Evolutionary conservation across 2,888 invertebrate species (phyloP).

Genomic region (Trilocha varians): DNA sequence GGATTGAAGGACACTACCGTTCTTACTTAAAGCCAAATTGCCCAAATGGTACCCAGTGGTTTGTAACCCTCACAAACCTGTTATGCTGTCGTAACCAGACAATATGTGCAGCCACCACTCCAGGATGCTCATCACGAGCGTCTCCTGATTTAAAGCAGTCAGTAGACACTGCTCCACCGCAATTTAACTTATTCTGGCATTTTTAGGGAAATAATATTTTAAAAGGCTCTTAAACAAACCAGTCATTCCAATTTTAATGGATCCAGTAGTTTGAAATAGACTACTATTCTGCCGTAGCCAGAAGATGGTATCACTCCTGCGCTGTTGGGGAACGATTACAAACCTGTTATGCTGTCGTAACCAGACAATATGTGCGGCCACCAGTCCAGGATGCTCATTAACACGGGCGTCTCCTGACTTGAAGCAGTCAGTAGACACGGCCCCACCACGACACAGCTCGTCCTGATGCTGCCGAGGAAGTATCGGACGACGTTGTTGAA

Average conservation of each 20-base stretch:
- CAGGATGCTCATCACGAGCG: constrained; percentile 86
- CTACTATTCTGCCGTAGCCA: too few species aligned
- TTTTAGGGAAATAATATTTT: constrained; percentile 74
- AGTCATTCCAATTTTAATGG: too few species aligned
- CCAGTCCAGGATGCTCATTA: constrained; percentile 86
- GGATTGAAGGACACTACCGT: too few species aligned
- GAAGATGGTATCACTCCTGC: too few species aligned
- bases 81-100: constrained; percentile 84
- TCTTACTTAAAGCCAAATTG: too few species aligned
- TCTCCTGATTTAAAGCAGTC: constrained; percentile 88
- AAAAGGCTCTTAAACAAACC: too few species aligned
- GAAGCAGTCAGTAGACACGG: constrained; percentile 82
- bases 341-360: constrained; percentile 80
- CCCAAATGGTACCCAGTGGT: too few species aligned
- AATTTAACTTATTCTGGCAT: constrained; percentile 78
- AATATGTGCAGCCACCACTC: constrained; percentile 82
- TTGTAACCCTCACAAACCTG: constrained; percentile 32
- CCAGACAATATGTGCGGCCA: constrained; percentile 83
- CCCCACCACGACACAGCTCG: constrained; percentile 81
- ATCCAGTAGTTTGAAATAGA: too few species aligned
- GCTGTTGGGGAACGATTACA: neutral
- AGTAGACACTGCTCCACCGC: constrained; percentile 79
- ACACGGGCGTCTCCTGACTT: constrained; percentile 84
- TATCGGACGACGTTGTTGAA: constrained; percentile 73
- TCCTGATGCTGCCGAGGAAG: constrained; percentile 74